Conservation (phyloP, 1,140 invertebrate species). For the Cotesia vestalis region DNA sequence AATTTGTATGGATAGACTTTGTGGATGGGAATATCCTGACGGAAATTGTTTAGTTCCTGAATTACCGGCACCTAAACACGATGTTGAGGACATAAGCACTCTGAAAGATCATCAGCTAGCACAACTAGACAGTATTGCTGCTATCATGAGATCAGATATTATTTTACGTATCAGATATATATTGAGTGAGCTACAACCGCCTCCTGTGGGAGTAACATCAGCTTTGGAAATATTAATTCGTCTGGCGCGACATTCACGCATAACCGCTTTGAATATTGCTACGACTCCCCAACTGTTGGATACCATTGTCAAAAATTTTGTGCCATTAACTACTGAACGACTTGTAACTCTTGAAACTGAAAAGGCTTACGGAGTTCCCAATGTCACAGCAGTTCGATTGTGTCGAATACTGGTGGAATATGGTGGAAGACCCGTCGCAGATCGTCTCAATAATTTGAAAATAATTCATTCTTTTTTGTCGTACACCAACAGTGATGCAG, state of each 20-base stretch:
- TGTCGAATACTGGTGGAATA: conserved; percentile 57
- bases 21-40: conserved; percentile 70
- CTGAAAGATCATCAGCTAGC: conserved; percentile 86
- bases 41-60: conserved; percentile 59
- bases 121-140: conserved; percentile 78
- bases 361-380: conserved; percentile 52
- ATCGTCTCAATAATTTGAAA: conserved; percentile 50
- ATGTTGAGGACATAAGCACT: conserved; percentile 72
- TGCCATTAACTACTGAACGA: conserved; percentile 62
- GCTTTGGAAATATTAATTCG: conserved; percentile 77
- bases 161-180: conserved; percentile 78
- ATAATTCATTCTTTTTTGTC: conserved; percentile 54
- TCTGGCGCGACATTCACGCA: conserved; percentile 73
- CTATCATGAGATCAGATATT: conserved; percentile 80
- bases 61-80: conserved; percentile 69
- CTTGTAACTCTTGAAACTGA: conserved; percentile 38
- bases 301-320: conserved; percentile 69
- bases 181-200: conserved; percentile 71
- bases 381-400: conserved; percentile 52
- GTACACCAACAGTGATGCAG: conserved; percentile 52
- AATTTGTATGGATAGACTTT: conserved; percentile 74
- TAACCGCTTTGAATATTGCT: conserved; percentile 69
- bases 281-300: conserved; percentile 69
- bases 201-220: conserved; percentile 72
- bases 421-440: conserved; percentile 49